Percentiles rank a stretch among this genome's conserved stretches.
Conservation (phyloP, 1,140 invertebrate genomes). For the Ctenoplectra terminalis region DNA sequence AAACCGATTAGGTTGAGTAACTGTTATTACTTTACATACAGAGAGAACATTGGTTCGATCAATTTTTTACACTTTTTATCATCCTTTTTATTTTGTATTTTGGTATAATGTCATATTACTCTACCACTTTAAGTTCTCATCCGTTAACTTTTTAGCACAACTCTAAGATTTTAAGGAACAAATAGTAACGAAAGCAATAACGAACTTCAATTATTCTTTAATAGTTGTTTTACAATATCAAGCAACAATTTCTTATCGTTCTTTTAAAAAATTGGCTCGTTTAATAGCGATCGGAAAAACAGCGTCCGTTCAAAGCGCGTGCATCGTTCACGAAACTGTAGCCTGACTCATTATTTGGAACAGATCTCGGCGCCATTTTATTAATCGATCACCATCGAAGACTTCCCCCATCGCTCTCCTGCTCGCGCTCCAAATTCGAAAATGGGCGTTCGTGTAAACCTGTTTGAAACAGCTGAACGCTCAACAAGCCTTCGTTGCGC, state of each 20-base stretch:
- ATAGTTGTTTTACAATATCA: not conserved
- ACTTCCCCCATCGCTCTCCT: not conserved
- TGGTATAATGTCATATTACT: accelerated
- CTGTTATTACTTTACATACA: not conserved
- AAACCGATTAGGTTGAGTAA: not conserved
- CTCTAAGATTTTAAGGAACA: not conserved
- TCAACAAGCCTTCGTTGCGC: not conserved
- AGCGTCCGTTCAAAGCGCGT: too few species aligned
- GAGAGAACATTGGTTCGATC: not conserved
- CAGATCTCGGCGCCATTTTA: not conserved
- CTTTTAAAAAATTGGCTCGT: too few species aligned
- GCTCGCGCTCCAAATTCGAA: not conserved
- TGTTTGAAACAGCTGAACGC: not conserved
- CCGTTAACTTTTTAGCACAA: not conserved
- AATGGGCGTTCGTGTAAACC: not conserved
- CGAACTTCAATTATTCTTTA: not conserved
- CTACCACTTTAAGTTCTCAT: not conserved
- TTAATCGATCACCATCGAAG: not conserved
- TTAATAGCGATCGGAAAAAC: too few species aligned
- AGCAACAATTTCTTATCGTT: too few species aligned
- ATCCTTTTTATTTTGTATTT: not conserved
- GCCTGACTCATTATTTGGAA: not conserved
- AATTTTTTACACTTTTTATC: not conserved
- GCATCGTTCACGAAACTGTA: too few species aligned
- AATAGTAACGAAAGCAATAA: not conserved